Evolutionary conservation across 2,888 invertebrate species (phyloP).

Genomic region (Drosophila nr. fundita): DNA sequence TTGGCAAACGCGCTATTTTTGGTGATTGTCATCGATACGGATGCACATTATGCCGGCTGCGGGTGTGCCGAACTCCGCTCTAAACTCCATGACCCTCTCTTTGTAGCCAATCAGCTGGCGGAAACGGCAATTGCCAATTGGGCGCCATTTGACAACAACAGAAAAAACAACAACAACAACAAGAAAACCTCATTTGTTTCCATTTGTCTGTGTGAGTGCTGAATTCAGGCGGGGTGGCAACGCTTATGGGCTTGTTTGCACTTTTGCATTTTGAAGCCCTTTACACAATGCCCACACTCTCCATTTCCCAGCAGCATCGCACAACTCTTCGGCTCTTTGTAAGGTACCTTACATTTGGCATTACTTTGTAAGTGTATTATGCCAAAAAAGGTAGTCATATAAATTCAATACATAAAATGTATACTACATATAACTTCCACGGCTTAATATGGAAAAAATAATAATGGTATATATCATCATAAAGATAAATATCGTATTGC

Average conservation of each 20-base stretch:
- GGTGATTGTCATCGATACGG: slow-evolving; percentile 77
- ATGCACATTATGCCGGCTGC: slow-evolving; percentile 68
- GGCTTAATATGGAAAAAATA: no score
- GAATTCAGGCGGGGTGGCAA: slow-evolving; percentile 5
- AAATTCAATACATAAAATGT: background rate
- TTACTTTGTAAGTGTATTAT: background rate
- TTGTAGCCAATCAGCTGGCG: slow-evolving; percentile 73
- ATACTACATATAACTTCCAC: background rate
- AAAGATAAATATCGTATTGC: no score
- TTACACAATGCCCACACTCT: background rate
- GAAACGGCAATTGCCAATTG: slow-evolving; percentile 77
- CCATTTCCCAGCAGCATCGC: background rate
- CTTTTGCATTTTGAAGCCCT: slow-evolving; percentile 42
- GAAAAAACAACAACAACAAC: slow-evolving; percentile 31
- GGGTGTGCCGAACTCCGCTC: background rate
- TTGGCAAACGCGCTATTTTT: slow-evolving; percentile 71
- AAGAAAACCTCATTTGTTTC: slow-evolving; percentile 71
- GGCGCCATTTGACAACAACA: slow-evolving; percentile 68
- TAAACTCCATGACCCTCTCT: background rate
- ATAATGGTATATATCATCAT: no score
- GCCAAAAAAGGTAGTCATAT: background rate
- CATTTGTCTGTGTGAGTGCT: slow-evolving; percentile 46
- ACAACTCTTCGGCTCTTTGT: background rate
- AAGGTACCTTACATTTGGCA: background rate
- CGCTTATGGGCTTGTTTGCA: slow-evolving; percentile 75